phyloP scores from a whole-genome alignment of 2,797 vertebrate species.

The Parauchenoglanis punctatus region DNA sequence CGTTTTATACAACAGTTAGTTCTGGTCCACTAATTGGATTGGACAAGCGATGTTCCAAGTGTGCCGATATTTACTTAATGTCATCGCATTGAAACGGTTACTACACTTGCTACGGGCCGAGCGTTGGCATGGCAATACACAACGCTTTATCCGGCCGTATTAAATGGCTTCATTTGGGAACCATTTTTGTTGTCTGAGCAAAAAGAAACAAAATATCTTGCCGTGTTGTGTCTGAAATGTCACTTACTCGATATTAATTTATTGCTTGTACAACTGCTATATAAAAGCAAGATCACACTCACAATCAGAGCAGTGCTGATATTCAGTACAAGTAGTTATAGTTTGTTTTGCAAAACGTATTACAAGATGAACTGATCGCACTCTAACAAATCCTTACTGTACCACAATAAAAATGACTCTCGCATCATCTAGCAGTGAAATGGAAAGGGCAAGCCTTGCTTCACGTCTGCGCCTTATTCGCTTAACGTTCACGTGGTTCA shows the following conservation, averaged over 20 bases:
- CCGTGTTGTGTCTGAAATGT: neutral
- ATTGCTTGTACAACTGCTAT: too few species aligned
- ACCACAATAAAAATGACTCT: neutral
- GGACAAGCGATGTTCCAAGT: too few species aligned
- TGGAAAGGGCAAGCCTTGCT: neutral
- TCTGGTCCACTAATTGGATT: too few species aligned
- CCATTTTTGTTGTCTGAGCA: neutral
- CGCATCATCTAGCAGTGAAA: neutral
- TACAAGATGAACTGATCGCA: neutral
- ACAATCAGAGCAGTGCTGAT: too few species aligned
- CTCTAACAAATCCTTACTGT: neutral
- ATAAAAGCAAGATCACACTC: too few species aligned
- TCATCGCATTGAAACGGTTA: neutral
- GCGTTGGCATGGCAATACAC: neutral
- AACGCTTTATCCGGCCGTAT: neutral
- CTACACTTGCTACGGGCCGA: neutral
- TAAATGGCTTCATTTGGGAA: neutral
- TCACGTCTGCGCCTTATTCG: neutral
- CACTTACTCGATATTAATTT: too few species aligned
- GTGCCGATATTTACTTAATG: neutral
- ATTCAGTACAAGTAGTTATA: neutral
- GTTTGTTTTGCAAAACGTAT: neutral
- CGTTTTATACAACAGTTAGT: too few species aligned
- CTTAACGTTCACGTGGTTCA: neutral
- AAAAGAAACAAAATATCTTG: neutral